Percentiles rank a stretch among this genome's conserved stretches.
Conservation (phyloP, 2,113 vertebrate species). For the Aramus guarauna region DNA sequence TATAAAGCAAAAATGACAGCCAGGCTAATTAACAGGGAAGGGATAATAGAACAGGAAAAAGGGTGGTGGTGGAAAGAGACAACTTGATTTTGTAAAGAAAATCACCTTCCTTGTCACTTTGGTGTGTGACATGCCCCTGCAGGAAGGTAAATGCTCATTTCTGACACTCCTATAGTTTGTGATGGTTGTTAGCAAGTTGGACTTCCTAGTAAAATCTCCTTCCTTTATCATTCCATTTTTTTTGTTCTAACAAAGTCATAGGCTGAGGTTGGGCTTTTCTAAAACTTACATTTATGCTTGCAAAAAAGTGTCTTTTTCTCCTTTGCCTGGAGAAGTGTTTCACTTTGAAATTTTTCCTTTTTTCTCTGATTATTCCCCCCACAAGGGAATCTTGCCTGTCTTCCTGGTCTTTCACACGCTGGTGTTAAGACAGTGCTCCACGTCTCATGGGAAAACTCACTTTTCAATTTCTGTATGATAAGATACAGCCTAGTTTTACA, state of each 20-base stretch:
- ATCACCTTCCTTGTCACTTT: background rate
- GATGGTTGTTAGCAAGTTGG: background rate
- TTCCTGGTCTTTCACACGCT: background rate
- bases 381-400: rapidly evolving
- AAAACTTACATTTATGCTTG: background rate
- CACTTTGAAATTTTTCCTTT: background rate
- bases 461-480: background rate
- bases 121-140: background rate
- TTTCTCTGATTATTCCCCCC: background rate
- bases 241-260: background rate
- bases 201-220: background rate
- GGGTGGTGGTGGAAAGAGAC: background rate
- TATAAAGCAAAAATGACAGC: background rate
- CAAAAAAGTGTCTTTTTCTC: background rate
- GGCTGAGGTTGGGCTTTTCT: background rate
- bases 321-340: background rate
- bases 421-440: background rate
- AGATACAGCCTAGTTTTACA: background rate
- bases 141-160: background rate
- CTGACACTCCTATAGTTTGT: background rate
- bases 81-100: background rate
- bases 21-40: background rate
- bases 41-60: background rate
- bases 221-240: background rate
- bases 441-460: rapidly evolving